Conservation (phyloP, 1,140 invertebrate species). For the Arion vulgaris region DNA sequence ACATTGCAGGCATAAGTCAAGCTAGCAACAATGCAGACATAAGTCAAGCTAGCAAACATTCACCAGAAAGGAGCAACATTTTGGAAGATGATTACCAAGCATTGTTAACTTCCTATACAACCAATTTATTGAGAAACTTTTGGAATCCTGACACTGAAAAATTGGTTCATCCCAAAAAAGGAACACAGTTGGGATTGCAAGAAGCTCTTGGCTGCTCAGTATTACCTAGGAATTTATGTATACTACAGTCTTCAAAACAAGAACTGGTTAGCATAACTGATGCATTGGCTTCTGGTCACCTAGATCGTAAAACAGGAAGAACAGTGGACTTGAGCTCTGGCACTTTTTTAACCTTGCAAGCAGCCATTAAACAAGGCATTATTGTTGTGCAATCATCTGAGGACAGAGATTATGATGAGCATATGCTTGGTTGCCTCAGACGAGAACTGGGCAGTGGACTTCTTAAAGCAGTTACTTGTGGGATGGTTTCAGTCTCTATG, state of each 20-base stretch:
- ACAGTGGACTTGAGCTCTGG: conserved; percentile 80
- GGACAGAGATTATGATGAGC: conserved; percentile 29
- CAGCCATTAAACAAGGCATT: conserved; percentile 57
- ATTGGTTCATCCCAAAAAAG: conserved; percentile 82
- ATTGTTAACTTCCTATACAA: conserved; percentile 43
- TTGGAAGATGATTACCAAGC: conserved; percentile 20
- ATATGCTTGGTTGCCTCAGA: conserved; percentile 44
- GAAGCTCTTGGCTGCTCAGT: conserved; percentile 84
- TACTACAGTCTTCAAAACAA: conserved; percentile 80
- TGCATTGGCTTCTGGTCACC: conserved; percentile 58
- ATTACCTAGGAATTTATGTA: conserved; percentile 80
- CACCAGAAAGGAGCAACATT: background rate
- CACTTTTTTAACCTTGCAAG: conserved; percentile 51
- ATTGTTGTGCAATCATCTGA: conserved; percentile 38
- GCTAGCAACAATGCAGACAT: background rate
- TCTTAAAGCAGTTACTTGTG: conserved; percentile 41
- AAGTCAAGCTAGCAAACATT: background rate
- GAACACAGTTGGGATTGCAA: conserved; percentile 80
- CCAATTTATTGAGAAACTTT: conserved; percentile 62
- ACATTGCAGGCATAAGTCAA: background rate
- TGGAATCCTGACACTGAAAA: conserved; percentile 51
- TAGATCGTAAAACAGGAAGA: conserved; percentile 84
- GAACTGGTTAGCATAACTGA: conserved; percentile 53
- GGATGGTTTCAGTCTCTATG: conserved; percentile 42
- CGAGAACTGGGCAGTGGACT: conserved; percentile 54